Base-by-base conservation (phyloP, 2,888 invertebrate genomes). In the Drosophila nigricruria region DNA sequence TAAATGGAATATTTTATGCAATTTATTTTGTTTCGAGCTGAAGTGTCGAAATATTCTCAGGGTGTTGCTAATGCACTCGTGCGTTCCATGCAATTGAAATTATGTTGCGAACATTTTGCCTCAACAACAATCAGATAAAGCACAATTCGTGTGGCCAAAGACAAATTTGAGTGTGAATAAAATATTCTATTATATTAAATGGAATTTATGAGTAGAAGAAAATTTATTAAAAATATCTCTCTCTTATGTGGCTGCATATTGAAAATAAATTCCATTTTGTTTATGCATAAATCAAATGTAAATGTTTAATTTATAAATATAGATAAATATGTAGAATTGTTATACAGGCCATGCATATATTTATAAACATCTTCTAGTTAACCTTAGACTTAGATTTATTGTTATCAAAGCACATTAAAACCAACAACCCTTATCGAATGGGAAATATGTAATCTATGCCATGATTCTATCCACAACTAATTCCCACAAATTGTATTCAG, bases 1-100 rank as follows among this genome's bases (percentile, higher is more conserved):
- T 89, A 84, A 84, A 84, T 84, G 66, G 89, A 84, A 84, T 84
- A 84, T 84, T 89, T 84, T 87, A 84, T 84, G 88, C 88, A 84
- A 84, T 84, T 89, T 84, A 82, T 89, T 89, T 70, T 83, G 81
- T 70, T 72, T 65, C 83, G 72, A 18, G 68, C 73, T 81, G 73
- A 76, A 72, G 66, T 52, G 65, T 69, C 71, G 81, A 71, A 88
- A 75, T 83, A 81, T 83, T 83, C 82, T 66, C 65, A 16, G 70
- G 70, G 69, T 75, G 70, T 72, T 84, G 67, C 53, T 38, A 57
- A 89, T 84, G 88, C 89, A 82, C 34, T 84, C 84, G 84, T 84
- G 84, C 84, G 88, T 84, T 70, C 36, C 67, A 18, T 54, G 61
- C 70, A 70, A 77, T 79, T 59, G 57, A 70, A 88, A 82, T 81